phyloP scores from a whole-genome alignment of 2,113 vertebrate genomes.

The Takifugu flavidus region DNA sequence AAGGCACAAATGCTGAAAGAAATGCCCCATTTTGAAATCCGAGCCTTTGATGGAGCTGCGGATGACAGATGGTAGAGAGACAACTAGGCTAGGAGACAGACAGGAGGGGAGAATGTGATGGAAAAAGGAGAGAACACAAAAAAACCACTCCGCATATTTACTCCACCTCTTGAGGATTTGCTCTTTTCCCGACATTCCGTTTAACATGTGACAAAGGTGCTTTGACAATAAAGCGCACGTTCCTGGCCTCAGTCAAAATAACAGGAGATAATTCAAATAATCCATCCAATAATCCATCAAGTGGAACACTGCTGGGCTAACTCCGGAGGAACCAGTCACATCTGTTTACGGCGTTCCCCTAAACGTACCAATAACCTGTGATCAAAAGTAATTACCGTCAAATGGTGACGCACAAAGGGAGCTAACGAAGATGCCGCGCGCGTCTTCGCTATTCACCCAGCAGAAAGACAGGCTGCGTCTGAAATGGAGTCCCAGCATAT shows the following conservation, averaged over 20 bases:
- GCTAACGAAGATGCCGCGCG: too few relatives aligned
- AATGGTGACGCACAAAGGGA: too few relatives aligned
- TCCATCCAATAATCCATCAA: neutral
- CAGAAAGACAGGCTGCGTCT: conserved; percentile 8
- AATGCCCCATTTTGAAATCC: conserved; percentile 61
- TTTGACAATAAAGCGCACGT: conserved; percentile 14
- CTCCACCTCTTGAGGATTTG: conserved; percentile 9
- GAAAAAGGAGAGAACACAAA: neutral
- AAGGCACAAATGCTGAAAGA: conserved; percentile 39
- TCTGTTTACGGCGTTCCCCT: too few relatives aligned
- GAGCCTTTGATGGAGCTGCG: conserved; percentile 62
- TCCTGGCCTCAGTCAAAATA: conserved; percentile 14
- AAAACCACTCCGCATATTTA: conserved; percentile 2
- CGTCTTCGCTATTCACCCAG: neutral
- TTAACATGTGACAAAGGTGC: conserved; percentile 2
- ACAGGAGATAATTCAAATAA: conserved; percentile 4
- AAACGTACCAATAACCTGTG: too few relatives aligned
- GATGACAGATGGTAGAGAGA: conserved; percentile 54
- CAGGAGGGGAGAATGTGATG: neutral
- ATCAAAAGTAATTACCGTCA: too few relatives aligned
- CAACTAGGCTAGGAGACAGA: conserved; percentile 28
- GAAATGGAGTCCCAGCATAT: conserved; percentile 28
- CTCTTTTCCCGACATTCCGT: conserved; percentile 14
- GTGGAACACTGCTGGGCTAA: neutral
- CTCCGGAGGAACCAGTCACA: too few relatives aligned